A percentile compares a stretch with the other conserved stretches of the same genome.
These are phyloP conservation scores for Zele albiditarsus DNA, from an alignment of 2,888 invertebrate species.

Conservation along the genomic window DNA sequence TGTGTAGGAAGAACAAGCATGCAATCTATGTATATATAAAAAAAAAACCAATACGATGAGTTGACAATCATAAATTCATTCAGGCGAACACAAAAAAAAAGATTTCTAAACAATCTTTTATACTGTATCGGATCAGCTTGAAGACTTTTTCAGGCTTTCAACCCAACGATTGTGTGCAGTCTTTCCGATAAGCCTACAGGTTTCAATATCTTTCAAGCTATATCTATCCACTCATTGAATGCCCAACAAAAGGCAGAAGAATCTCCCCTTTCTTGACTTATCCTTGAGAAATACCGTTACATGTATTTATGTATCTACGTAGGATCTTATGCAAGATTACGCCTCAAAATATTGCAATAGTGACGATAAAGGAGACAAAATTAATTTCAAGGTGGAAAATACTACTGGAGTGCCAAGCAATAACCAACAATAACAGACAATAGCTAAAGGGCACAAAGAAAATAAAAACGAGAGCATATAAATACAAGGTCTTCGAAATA, in stretches of 20 bases:
- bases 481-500: not conserved
- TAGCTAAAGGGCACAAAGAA: conserved; percentile 14
- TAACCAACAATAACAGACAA: conserved; percentile 24
- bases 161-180: not conserved
- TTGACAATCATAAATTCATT: not conserved
- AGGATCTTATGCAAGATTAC: not conserved
- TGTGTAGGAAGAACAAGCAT: too few relatives aligned
- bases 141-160: not conserved
- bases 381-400: not conserved
- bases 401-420: not conserved
- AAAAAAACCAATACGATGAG: not conserved
- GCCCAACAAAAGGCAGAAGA: conserved; percentile 26
- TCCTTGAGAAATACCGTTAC: not conserved
- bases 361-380: conserved; percentile 3
- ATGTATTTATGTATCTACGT: not conserved
- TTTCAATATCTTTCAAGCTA: not conserved
- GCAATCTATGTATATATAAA: too few relatives aligned
- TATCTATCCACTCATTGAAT: conserved; percentile 3
- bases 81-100: not conserved
- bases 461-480: not conserved
- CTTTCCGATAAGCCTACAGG: conserved; percentile 2
- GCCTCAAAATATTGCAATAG: not conserved
- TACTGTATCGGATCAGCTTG: not conserved
- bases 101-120: conserved; percentile 7
- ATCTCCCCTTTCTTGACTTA: not conserved